phyloP scores from a whole-genome alignment of 1,140 invertebrate species.

The Sitodiplosis mosellana region DNA sequence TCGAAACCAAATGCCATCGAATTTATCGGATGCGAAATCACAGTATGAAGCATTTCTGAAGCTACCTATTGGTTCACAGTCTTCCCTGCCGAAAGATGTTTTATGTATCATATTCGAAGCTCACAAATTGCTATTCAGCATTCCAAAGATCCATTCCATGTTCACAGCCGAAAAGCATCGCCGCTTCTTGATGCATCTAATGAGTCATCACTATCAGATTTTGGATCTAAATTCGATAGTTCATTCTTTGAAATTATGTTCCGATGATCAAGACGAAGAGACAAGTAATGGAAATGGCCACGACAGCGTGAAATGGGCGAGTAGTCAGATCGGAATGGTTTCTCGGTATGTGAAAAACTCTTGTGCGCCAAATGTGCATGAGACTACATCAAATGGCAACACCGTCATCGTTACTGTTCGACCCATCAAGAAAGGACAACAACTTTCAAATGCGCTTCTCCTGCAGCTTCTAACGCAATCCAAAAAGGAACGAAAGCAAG shows the following conservation, averaged over 20 bases:
- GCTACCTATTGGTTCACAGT: background rate
- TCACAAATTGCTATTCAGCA: conserved; percentile 20
- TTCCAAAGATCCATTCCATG: conserved; percentile 17
- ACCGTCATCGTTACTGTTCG: conserved; percentile 36
- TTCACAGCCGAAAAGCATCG: conserved; percentile 17
- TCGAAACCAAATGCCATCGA: conserved; percentile 29
- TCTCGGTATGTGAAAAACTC: conserved; percentile 58
- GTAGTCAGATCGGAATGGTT: background rate
- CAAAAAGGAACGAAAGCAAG: no score
- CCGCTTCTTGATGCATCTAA: conserved; percentile 34
- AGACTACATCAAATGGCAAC: conserved; percentile 33
- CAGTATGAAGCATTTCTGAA: background rate
- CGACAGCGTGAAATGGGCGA: no score
- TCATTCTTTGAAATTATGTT: conserved; percentile 18
- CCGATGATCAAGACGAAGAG: no score
- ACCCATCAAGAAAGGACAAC: conserved; percentile 37
- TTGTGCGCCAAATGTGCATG: conserved; percentile 70
- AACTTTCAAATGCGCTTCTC: no score
- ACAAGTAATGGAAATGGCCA: no score
- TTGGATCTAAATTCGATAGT: conserved; percentile 53
- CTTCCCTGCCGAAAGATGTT: no score
- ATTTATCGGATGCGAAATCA: conserved; percentile 10
- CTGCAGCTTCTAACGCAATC: no score
- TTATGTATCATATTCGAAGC: background rate
- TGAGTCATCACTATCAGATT: conserved; percentile 60